A percentile compares a stretch with the other conserved stretches of the same genome.
Conservation (phyloP, 1,140 invertebrate species). For the Antheraea mylitta region DNA sequence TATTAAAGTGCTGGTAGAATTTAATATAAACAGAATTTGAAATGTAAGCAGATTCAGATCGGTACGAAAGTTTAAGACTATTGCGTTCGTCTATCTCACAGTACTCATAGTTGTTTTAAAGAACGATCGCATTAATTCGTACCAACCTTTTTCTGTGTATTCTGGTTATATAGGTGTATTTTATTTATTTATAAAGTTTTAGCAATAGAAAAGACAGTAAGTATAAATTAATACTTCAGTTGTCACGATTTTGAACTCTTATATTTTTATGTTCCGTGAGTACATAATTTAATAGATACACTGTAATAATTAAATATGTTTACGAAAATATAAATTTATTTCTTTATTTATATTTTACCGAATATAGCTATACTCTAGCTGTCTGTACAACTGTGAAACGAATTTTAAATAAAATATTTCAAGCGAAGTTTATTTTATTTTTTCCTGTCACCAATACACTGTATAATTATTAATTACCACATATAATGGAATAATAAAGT, state of each 20-base stretch:
- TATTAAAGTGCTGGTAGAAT: conserved; percentile 75
- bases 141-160: conserved; percentile 62
- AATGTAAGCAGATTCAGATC: conserved; percentile 56
- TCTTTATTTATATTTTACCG: conserved; percentile 57
- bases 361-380: conserved; percentile 59
- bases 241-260: conserved; percentile 27
- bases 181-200: conserved; percentile 73
- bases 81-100: conserved; percentile 47
- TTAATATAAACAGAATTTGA: conserved; percentile 25
- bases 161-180: conserved; percentile 70
- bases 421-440: conserved; percentile 40
- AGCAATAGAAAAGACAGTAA: conserved; percentile 58
- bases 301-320: not conserved
- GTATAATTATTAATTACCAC: too few species aligned
- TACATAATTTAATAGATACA: not conserved
- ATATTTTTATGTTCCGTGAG: not conserved
- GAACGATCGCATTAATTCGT: conserved; percentile 70
- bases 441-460: conserved; percentile 16
- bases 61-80: conserved; percentile 65
- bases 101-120: conserved; percentile 25
- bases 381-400: conserved; percentile 65
- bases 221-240: conserved; percentile 14
- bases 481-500: too few species aligned
- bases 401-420: conserved; percentile 72
- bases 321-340: conserved; percentile 52